Evolutionary conservation across 30 jellyfish, hydroid and myxozoan species (phyloP), one percentile per base, ranked within the genome.

Genomic region (Turritopsis rubra): DNA sequence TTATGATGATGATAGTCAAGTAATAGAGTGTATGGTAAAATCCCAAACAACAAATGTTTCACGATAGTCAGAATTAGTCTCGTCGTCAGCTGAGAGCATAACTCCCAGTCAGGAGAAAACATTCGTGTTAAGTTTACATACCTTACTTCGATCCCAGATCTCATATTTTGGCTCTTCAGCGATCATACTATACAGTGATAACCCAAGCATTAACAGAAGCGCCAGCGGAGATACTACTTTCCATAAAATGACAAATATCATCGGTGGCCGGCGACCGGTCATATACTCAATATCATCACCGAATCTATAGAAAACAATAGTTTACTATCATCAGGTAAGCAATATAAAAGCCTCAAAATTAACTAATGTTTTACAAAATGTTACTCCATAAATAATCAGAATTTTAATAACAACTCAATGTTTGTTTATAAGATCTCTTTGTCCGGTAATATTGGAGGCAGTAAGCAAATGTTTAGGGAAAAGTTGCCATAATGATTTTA

Each of bases 181-280:
- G 66, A 80, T 25, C 66, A 60, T 80, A 54, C 0, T 65, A 65
- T 28, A 53, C 54, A 80, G 53, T 1, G 74, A 53, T 18, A 88
- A 89, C 24, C 72, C 90, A 53, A 90, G 87, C 21, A 90, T 80
- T 21, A 77, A 79, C 8, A 87, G 87, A 41, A 90, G 83, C 29
- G 85, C 89, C 52, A 54, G 53, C 18, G 97, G 97, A 28, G 92
- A 90, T 7, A 90, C 71, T n/a, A 78, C 79, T 65, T 66, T 75
- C 97, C 97, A 90, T 19, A 85, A 31, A 66, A 90, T 76, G 8
- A 71, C 83, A 90, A 92, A 90, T 52, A 90, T 68, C 52, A 80
- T 3, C 24, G 94, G 88, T 17, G 92, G 89, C 26, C 85, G 80
- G 29, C 89, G 80, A 0, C 97, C 97, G 27, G 97, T 90, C 97